A percentile compares a stretch with the other conserved stretches of the same genome.
Evolutionary conservation across 2,113 vertebrate species (phyloP).

Genomic region (Lethenteron camtschaticum): DNA sequence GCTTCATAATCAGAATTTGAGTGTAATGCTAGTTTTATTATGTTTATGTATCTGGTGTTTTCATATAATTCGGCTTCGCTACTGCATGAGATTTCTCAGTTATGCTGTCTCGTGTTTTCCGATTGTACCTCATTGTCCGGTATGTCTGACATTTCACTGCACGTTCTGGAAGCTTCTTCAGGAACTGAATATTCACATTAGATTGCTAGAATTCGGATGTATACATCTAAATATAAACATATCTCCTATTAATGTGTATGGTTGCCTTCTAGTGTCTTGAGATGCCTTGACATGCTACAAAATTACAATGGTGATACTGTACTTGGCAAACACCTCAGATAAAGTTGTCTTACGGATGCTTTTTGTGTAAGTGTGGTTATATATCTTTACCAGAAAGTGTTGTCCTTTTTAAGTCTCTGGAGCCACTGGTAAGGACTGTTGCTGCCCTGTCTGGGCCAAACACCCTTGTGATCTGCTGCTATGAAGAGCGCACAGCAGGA

Average conservation of each 20-base stretch:
- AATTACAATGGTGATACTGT: background rate
- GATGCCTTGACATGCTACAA: background rate
- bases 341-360: background rate
- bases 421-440: conserved; percentile 58
- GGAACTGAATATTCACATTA: no score
- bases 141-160: background rate
- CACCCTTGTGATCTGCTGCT: conserved; percentile 71
- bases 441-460: conserved; percentile 45
- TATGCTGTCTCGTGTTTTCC: background rate
- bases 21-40: background rate
- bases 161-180: no score
- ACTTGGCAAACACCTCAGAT: background rate
- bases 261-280: background rate
- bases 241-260: background rate
- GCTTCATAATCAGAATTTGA: background rate
- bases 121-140: no score
- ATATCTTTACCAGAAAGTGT: conserved; percentile 9
- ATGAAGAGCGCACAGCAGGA: conserved; percentile 70
- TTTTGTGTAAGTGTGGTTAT: conserved; percentile 11
- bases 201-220: no score
- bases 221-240: background rate
- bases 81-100: no score
- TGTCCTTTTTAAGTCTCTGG: conserved; percentile 37
- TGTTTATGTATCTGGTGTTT: no score
- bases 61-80: no score